These are phyloP conservation scores for Blennius ocellaris DNA, from an alignment of 2,113 vertebrate species.

Conservation along the genomic window DNA sequence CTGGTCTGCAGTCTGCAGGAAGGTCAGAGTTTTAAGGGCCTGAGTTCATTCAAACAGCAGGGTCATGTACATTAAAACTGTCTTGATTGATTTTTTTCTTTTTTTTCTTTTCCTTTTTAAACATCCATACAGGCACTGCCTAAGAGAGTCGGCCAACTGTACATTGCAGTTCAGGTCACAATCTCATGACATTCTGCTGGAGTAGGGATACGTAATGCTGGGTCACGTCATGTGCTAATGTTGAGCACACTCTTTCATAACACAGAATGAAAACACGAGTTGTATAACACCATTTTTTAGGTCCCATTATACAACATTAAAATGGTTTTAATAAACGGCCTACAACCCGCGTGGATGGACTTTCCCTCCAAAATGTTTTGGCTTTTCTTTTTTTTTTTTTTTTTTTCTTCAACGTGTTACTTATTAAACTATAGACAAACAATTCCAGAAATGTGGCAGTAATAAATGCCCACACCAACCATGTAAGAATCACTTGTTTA, in stretches of 20 bases:
- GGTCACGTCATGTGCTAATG: background rate
- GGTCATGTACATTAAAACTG: background rate
- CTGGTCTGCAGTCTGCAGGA: background rate
- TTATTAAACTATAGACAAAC: background rate
- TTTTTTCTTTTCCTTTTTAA: background rate
- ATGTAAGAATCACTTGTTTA: background rate
- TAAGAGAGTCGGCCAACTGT: background rate
- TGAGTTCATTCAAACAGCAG: slow-evolving; percentile 29
- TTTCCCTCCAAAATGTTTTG: background rate
- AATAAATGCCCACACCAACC: background rate
- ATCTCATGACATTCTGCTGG: background rate
- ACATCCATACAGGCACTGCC: background rate
- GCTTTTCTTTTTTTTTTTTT: too few relatives aligned
- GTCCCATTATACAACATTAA: too few relatives aligned
- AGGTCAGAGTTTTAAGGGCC: slow-evolving; percentile 3
- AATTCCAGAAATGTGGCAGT: background rate
- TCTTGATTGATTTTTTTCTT: background rate
- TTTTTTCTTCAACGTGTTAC: too few relatives aligned
- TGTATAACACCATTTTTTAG: too few relatives aligned
- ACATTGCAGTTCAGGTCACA: background rate
- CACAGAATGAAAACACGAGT: background rate
- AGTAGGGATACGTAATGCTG: background rate
- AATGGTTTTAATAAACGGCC: background rate
- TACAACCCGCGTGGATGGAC: background rate
- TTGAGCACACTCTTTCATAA: background rate